These are phyloP conservation scores for Zonitis immaculata DNA, from an alignment of 2,888 invertebrate species.

Conservation along the genomic window DNA sequence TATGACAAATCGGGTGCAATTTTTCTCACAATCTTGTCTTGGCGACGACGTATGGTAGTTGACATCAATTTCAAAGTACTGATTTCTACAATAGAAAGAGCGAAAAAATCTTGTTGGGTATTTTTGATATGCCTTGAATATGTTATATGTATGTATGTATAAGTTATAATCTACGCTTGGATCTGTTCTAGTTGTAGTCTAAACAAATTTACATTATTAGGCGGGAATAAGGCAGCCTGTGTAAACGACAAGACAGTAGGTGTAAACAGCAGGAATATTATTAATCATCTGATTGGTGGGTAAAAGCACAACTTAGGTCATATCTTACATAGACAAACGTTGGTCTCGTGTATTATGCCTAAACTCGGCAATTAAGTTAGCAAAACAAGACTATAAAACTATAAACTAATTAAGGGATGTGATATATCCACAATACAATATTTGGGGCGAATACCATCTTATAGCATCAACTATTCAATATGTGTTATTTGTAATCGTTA, in stretches of 20 bases:
- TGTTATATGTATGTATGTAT: no score
- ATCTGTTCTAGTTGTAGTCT: slow-evolving; percentile 9
- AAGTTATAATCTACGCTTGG: background rate
- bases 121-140: no score
- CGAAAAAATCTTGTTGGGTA: no score
- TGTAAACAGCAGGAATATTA: slow-evolving; percentile 22
- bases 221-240: slow-evolving; percentile 13
- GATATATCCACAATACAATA: slow-evolving; percentile 27
- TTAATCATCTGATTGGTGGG: slow-evolving; percentile 26
- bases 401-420: slow-evolving; percentile 33
- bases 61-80: no score
- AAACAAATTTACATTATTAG: slow-evolving; percentile 6
- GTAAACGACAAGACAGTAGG: slow-evolving; percentile 21
- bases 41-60: no score
- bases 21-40: no score
- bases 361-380: slow-evolving; percentile 33
- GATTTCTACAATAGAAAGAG: no score
- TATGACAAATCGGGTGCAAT: no score
- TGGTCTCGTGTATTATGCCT: slow-evolving; percentile 31
- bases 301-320: slow-evolving; percentile 26
- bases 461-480: slow-evolving; percentile 10
- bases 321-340: slow-evolving; percentile 30
- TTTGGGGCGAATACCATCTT: slow-evolving; percentile 19
- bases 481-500: slow-evolving; percentile 7
- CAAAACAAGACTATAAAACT: slow-evolving; percentile 33